Evolutionary conservation across 1,140 invertebrate genomes (phyloP), one percentile per base, ranked within the genome.

Genomic region (Hylaeus volcanicus): DNA sequence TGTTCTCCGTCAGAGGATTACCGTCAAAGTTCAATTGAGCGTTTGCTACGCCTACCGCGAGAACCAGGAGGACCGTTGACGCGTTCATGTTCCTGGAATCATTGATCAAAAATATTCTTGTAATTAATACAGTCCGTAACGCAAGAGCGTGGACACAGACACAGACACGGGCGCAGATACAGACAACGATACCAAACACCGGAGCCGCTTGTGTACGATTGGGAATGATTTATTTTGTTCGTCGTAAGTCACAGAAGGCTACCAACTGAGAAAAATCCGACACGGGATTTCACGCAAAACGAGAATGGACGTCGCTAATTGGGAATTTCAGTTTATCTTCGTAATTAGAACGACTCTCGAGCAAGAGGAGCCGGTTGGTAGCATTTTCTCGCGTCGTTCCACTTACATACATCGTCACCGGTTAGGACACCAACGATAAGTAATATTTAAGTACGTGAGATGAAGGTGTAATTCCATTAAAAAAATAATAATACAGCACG

Each of bases 21-120:
- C 92, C 92, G 55, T 92, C 90, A 82, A 88, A 93, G 74, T 92
- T 93, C 15, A 93, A 75, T 68, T 93, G 92, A 74, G 85, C 89
- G 60, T 76, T 77, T 9, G 83, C 78, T 64, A 86, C 58, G 37
- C 69, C 61, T 26, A 76, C 9, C 37, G 39, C 64, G n/a, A 90
- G 69, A 14, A 83, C 70, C 11, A 90, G 53, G 9, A 88, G 15
- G 8, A 87, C 70, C 14, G 73, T 77, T n/a, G 65, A 1, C 56
- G 53, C 69, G 39, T 84, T 81, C 88, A 88, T 88, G 58, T 45
- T 77, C 74, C 89, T 90, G 75, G 3, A 81, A 86, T 12, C 9
- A 81, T 48, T 2, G 15, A 9, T 1, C 48, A 26, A 26, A 26
- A 26, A 26, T 26, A 1, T 26, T 9, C 56, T 11, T 2, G 8